Evolutionary conservation across 2,797 vertebrate genomes (phyloP).

Genomic region (Eospalax fontanierii): DNA sequence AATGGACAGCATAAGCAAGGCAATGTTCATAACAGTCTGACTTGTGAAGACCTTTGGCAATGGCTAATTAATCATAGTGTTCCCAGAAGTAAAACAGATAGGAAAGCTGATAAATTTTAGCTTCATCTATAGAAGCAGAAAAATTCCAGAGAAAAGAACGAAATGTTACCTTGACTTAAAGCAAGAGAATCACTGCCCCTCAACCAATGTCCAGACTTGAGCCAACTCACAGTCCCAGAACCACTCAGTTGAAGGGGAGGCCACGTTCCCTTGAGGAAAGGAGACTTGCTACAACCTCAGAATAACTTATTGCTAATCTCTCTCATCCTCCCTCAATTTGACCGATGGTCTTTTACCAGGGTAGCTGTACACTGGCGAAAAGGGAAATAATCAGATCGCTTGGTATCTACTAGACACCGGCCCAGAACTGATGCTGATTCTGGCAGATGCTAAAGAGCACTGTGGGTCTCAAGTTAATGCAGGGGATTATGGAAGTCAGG

Average conservation of each 20-base stretch:
- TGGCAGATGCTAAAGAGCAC: background rate
- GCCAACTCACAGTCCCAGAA: background rate
- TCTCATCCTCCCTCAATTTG: background rate
- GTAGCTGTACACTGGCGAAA: background rate
- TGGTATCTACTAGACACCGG: background rate
- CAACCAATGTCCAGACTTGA: background rate
- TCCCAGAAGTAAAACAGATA: background rate
- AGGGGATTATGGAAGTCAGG: background rate
- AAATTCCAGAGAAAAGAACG: background rate
- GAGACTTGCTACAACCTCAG: background rate
- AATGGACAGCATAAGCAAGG: background rate
- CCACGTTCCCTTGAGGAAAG: background rate
- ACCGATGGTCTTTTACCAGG: background rate
- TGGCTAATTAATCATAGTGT: constrained; percentile 37
- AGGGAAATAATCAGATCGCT: background rate
- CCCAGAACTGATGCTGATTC: background rate
- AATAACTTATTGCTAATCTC: background rate
- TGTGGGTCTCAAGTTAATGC: background rate
- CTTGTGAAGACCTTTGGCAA: background rate
- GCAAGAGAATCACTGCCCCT: background rate
- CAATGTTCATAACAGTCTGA: background rate
- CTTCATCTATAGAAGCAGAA: background rate
- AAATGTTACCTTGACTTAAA: background rate
- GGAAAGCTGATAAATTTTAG: background rate
- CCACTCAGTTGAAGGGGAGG: background rate